phyloP scores from a whole-genome alignment of 2,113 vertebrate species.

The Corvus cornix region DNA sequence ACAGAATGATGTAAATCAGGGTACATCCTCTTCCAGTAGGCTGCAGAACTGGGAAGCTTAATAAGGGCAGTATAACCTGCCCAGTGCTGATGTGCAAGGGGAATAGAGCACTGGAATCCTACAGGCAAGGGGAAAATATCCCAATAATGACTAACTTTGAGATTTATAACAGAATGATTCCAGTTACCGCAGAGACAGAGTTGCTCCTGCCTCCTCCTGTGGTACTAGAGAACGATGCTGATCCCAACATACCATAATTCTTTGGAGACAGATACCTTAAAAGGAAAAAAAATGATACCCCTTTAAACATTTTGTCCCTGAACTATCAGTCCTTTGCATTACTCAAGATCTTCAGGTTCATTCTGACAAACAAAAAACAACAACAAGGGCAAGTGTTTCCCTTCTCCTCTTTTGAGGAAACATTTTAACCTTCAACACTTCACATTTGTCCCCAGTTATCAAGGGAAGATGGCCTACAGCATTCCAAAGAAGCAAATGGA shows the following conservation, averaged over 20 bases:
- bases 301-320: neutral
- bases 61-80: neutral
- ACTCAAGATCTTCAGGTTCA: neutral
- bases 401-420: neutral
- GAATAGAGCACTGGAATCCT: neutral
- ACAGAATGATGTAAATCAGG: neutral
- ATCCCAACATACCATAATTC: neutral
- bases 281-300: neutral
- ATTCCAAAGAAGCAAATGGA: neutral
- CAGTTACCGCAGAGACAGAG: conserved; percentile 49
- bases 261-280: conserved; percentile 77
- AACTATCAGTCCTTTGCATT: neutral
- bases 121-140: neutral
- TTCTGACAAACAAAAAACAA: neutral
- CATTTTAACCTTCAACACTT: neutral
- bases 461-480: neutral
- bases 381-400: neutral
- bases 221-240: neutral
- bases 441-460: neutral
- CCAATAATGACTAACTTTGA: neutral
- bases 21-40: neutral
- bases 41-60: neutral
- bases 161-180: neutral
- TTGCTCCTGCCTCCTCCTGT: neutral
- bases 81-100: neutral